Base-by-base conservation (phyloP, 1,140 invertebrate genomes). In the Protaetia brevitarsis region DNA sequence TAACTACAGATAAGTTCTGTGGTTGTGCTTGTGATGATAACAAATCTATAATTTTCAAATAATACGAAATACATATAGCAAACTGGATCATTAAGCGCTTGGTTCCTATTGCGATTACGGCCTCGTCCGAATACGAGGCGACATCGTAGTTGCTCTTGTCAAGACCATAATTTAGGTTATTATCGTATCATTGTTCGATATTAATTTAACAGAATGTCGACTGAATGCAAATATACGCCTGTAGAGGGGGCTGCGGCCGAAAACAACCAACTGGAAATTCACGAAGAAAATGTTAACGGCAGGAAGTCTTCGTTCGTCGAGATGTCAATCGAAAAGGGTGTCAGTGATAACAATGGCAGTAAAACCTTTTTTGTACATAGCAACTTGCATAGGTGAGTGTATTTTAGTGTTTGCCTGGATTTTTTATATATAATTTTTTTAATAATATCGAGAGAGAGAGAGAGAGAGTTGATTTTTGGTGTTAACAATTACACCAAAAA, bases 301-400 rank as follows among this genome's bases (percentile, higher is more conserved):
- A 23, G 26, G 41, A 51, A 51, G 11, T 23, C 7, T 51, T 19
- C 41, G 16, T 19, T 23, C 16, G 19, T 6, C 2, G 19, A 23
- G 41, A 51, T 51, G 41, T 23, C 41, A 23, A 23, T 51, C 26
- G 41, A 51, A 51, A 13, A 23, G 6, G 19, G 41, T 51, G 41
- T 7, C 16, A 51, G 26, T 13, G 11, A 23, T 51, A 51, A 51
- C 41, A 19, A 51, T 13, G 21, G 29, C 16, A 59, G 7, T 10
- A 29, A 31, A 59, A 29, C 28, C 57, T 13, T 63, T 63, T 16
- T 63, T 63, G 23, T 63, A 63, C 28, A n/a, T 63, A 36, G 31
- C 60, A 16, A 21, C 36, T 4, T 63, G 60, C 37, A 36, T 63
- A 63, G 60, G 60, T 63, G 21, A 63, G 60, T 63, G 34, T 19